A percentile compares a stretch with the other conserved stretches of the same genome.
phyloP scores from a whole-genome alignment of 2,113 vertebrate species.

The Raja brachyura region DNA sequence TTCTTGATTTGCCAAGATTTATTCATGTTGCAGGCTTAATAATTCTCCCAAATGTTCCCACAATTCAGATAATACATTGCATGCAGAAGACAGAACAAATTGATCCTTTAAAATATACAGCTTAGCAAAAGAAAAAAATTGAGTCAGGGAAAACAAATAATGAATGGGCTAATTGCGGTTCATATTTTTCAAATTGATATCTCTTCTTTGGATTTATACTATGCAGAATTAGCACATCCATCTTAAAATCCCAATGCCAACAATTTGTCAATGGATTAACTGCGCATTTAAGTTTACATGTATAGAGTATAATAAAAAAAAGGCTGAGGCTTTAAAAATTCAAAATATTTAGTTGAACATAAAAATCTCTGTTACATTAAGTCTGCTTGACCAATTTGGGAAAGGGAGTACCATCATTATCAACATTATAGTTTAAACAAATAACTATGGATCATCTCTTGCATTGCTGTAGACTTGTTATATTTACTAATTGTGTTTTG shows the following conservation, averaged over 20 bases:
- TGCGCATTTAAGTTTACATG: too few relatives aligned
- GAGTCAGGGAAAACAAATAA: neutral
- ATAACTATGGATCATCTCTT: too few relatives aligned
- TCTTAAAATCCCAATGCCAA: neutral
- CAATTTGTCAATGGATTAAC: neutral
- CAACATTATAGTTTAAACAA: neutral
- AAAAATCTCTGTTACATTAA: neutral
- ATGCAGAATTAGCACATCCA: neutral
- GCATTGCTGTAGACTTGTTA: too few relatives aligned
- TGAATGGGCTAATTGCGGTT: too few relatives aligned
- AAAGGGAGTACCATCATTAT: neutral
- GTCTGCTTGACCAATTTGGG: neutral
- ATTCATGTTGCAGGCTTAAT: neutral
- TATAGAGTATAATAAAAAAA: neutral
- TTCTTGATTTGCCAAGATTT: neutral
- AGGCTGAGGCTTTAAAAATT: neutral
- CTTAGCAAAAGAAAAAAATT: neutral
- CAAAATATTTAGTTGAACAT: neutral
- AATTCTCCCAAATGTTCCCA: neutral
- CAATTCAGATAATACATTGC: neutral
- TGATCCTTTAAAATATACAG: neutral
- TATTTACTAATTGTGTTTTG: too few relatives aligned
- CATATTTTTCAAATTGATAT: neutral
- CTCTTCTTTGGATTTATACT: neutral
- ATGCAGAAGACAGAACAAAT: neutral